Base-by-base conservation (phyloP, 2,113 vertebrate species). In the Noturus placidus region DNA sequence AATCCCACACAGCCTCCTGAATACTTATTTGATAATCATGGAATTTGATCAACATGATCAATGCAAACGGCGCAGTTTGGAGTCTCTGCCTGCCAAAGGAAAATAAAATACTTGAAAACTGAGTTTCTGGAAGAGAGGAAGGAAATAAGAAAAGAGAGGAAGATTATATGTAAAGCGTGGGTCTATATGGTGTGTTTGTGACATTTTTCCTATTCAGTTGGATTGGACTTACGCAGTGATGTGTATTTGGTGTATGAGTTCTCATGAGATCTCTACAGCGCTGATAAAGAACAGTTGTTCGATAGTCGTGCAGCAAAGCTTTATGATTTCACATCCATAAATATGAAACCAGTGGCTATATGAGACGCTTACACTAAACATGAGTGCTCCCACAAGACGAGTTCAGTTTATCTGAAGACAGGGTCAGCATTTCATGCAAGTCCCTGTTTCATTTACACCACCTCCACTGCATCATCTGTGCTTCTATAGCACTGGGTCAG, bases 1-100 rank as follows among this genome's bases (percentile, higher is more conserved):
- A 90, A 91, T 87, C 90, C 91, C 90, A 92, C 91, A 85, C 91
- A 91, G 85, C 70, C 82, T 92, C 77, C 89, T 91, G 90, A 91
- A 82, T 78, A 89, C 87, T 89, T 87, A 92, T 90, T 91, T 59
- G 70, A 85, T 88, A 90, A 87, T 85, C 86, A 69, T 82, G 87
- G 70, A n/a, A n/a, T n/a, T n/a, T n/a, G n/a, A 89, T 76, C 82
- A 88, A 84, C 86, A 89, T 59, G 81, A 82, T 90, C 88, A 86
- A 90, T 89, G 81, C 83, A 90, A 78, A 83, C 81, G 61, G 82
- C 87, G 89, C 87, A 85, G 85, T 87, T 89, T 89, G 54, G 65
- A 87, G 85, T 67, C 56, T 56, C 59, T 70, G 35, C 74, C 82
- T 84, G 87, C 70, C 82, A 84, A 65, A 17, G n/a, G 46, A 19